A percentile compares a stretch with the other conserved stretches of the same genome.
phyloP scores from a whole-genome alignment of 2,113 vertebrate genomes.

The Hemichromis elongatus region DNA sequence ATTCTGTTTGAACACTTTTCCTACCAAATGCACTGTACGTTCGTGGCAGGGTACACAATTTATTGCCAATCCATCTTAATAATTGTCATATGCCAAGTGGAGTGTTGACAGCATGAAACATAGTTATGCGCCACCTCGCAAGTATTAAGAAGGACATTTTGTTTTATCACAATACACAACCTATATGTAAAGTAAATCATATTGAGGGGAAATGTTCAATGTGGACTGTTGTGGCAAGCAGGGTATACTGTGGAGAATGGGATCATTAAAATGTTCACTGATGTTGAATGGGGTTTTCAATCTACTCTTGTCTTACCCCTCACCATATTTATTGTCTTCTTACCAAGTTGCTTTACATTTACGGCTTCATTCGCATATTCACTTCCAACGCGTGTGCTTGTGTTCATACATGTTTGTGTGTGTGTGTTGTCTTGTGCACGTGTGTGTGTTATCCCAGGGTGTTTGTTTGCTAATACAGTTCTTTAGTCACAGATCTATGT shows the following conservation, averaged over 20 bases:
- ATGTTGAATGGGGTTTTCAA: constrained; percentile 20
- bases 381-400: background rate
- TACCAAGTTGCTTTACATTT: constrained; percentile 30
- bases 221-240: background rate
- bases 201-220: constrained; percentile 15
- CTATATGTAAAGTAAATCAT: constrained; percentile 14
- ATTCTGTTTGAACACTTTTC: constrained; percentile 32
- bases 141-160: constrained; percentile 6
- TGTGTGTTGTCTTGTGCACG: background rate
- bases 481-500: constrained; percentile 65
- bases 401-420: background rate
- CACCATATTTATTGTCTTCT: constrained; percentile 9
- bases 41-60: background rate
- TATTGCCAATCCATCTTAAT: constrained; percentile 52
- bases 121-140: constrained; percentile 3
- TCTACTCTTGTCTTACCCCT: background rate
- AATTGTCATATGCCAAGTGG: constrained; percentile 40
- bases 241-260: constrained; percentile 5
- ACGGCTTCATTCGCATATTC: constrained; percentile 2
- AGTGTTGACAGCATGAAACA: constrained; percentile 33
- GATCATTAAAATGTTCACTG: constrained; percentile 34
- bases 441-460: constrained; percentile 12
- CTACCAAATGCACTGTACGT: constrained; percentile 15
- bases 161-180: background rate
- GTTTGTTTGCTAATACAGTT: constrained; percentile 62